A percentile compares a stretch with the other conserved stretches of the same genome.
These are phyloP conservation scores for Plecotus auritus DNA, from an alignment of 2,113 vertebrate genomes.

Conservation along the genomic window DNA sequence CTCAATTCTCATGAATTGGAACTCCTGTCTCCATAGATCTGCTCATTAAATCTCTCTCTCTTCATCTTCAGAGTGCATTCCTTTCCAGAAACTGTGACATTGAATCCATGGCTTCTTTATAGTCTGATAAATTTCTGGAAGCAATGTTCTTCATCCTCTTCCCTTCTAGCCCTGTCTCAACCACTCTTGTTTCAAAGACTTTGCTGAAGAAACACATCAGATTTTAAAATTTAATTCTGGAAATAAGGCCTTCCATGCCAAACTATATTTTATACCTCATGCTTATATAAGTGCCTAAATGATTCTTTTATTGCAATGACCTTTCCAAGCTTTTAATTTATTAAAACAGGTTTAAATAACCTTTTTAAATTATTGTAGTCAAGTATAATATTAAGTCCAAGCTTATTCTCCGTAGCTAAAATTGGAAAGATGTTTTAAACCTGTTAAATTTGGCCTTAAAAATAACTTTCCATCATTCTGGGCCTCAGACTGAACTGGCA, in stretches of 20 bases:
- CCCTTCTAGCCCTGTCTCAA: background rate
- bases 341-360: constrained; percentile 53
- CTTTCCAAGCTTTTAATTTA: constrained; percentile 42
- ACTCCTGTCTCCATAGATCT: background rate
- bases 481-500: background rate
- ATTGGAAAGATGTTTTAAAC: constrained; percentile 33
- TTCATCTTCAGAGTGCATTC: background rate
- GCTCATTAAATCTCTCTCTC: background rate
- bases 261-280: background rate
- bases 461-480: background rate
- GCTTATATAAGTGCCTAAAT: constrained; percentile 36
- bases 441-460: constrained; percentile 17
- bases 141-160: background rate
- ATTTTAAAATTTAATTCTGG: constrained; percentile 24
- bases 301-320: constrained; percentile 36
- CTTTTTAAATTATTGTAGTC: constrained; percentile 49
- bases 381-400: constrained; percentile 13
- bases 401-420: constrained; percentile 27
- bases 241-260: background rate
- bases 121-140: background rate
- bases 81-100: background rate
- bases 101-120: background rate
- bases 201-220: background rate
- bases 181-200: background rate
- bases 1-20: background rate